These are phyloP conservation scores for Manis pentadactyla DNA, from an alignment of 2,797 vertebrate species.

Conservation along the genomic window DNA sequence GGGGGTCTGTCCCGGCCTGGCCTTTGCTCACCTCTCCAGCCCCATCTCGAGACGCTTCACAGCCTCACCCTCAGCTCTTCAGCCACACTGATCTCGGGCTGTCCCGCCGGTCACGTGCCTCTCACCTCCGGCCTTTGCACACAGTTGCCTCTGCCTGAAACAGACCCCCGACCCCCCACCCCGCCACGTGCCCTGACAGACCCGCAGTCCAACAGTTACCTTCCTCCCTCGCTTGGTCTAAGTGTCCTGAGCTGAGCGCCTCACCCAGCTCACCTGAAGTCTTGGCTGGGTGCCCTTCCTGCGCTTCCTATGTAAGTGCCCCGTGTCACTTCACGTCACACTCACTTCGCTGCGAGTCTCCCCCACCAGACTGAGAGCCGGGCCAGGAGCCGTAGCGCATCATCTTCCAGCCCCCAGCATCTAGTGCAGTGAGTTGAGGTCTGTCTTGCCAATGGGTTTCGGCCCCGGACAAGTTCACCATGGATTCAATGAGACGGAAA, in stretches of 20 bases:
- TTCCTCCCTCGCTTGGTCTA: background rate
- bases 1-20: background rate
- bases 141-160: background rate
- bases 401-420: background rate
- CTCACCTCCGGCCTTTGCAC: background rate
- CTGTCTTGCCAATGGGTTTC: too few relatives aligned
- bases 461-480: too few relatives aligned
- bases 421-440: background rate
- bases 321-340: too few relatives aligned
- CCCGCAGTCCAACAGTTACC: background rate
- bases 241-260: background rate
- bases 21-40: background rate
- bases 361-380: too few relatives aligned
- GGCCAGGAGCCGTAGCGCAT: background rate
- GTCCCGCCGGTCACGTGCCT: fast-evolving
- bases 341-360: background rate
- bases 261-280: background rate
- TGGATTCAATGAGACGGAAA: too few relatives aligned
- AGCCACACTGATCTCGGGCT: background rate
- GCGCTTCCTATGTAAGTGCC: too few relatives aligned
- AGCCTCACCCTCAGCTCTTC: background rate
- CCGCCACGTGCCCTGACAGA: too few relatives aligned
- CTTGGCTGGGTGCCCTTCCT: background rate
- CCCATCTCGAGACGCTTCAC: background rate
- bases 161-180: background rate